phyloP scores from a whole-genome alignment of 2,888 invertebrate species.

The Clivina fossor region DNA sequence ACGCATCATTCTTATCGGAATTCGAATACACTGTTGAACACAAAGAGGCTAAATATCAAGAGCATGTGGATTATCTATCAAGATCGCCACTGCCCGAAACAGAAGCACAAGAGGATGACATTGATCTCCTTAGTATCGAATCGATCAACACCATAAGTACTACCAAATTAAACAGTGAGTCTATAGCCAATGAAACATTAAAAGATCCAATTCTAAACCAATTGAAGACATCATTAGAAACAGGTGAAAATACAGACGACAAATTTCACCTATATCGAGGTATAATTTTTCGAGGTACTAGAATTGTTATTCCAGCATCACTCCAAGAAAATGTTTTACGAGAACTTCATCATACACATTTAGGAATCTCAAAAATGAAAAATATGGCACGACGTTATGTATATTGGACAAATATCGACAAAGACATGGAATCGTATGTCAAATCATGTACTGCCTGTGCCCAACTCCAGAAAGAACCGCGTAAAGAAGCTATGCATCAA shows the following conservation, averaged over 20 bases:
- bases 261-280: too few species aligned
- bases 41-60: not conserved
- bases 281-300: slow-evolving; percentile 28
- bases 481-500: slow-evolving; percentile 22
- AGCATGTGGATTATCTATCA: slow-evolving; percentile 3
- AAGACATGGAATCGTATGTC: slow-evolving; percentile 21
- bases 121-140: too few species aligned
- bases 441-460: slow-evolving; percentile 25
- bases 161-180: too few species aligned
- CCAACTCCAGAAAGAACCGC: slow-evolving; percentile 16
- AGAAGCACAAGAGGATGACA: slow-evolving; percentile 6
- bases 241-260: slow-evolving; percentile 15
- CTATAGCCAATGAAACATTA: too few species aligned
- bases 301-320: slow-evolving; percentile 21
- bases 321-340: slow-evolving; percentile 13
- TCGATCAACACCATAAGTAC: too few species aligned
- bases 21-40: slow-evolving; percentile 3
- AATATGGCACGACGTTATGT: slow-evolving; percentile 32
- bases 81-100: slow-evolving; percentile 29
- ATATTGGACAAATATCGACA: slow-evolving; percentile 37
- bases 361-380: slow-evolving; percentile 36
- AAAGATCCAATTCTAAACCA: too few species aligned
- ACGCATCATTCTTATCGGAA: not conserved
- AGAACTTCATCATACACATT: slow-evolving; percentile 34
- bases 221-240: too few species aligned